A percentile compares a stretch with the other conserved stretches of the same genome.
These are phyloP conservation scores for Scatophagus argus DNA, from an alignment of 2,113 vertebrate species.

Conservation along the genomic window DNA sequence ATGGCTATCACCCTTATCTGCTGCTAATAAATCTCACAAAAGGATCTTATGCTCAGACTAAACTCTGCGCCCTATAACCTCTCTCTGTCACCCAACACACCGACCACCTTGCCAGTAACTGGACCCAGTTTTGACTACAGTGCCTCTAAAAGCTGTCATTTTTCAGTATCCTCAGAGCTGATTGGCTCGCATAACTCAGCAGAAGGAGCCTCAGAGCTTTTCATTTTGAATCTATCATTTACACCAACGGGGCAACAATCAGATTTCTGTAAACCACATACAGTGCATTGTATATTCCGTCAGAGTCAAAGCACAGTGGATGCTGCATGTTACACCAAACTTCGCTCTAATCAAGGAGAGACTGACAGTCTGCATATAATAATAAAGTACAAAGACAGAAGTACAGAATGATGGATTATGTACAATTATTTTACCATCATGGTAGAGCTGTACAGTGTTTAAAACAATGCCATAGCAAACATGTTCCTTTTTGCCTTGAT, in stretches of 20 bases:
- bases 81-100: slow-evolving; percentile 9
- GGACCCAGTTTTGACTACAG: slow-evolving; percentile 1
- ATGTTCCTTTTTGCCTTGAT: not conserved
- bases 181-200: slow-evolving; percentile 9
- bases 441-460: not conserved
- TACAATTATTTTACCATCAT: slow-evolving; percentile 41
- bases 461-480: slow-evolving; percentile 11
- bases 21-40: slow-evolving; percentile 75
- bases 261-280: slow-evolving; percentile 50
- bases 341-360: slow-evolving; percentile 38
- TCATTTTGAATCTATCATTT: slow-evolving; percentile 46
- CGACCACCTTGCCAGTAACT: not conserved
- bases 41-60: slow-evolving; percentile 46
- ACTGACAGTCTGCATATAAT: slow-evolving; percentile 35
- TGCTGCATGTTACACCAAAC: slow-evolving; percentile 20
- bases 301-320: slow-evolving; percentile 15
- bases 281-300: slow-evolving; percentile 47
- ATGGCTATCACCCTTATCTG: slow-evolving; percentile 79
- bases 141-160: slow-evolving; percentile 3
- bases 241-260: slow-evolving; percentile 45
- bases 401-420: slow-evolving; percentile 47
- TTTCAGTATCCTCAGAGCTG: slow-evolving; percentile 40
- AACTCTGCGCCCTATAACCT: slow-evolving; percentile 43
- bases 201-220: slow-evolving; percentile 15
- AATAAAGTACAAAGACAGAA: slow-evolving; percentile 47